Conservation (phyloP, 2,888 invertebrate species). For the Chymomyza procnemis region DNA sequence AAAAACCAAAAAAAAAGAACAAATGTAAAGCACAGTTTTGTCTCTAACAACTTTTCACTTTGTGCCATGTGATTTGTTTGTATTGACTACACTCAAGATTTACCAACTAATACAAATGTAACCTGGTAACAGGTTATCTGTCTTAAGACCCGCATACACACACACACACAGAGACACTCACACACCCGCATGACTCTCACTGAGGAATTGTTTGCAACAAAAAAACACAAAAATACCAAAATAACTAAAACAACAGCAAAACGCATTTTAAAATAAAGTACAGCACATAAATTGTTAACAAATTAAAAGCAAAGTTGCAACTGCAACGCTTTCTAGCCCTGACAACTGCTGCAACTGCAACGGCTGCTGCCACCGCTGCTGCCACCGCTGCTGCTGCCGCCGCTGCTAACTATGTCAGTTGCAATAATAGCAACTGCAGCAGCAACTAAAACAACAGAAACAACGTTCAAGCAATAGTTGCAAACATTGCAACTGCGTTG, state of each 20-base stretch:
- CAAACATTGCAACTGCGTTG: conserved; percentile 54
- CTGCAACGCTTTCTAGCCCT: conserved; percentile 7
- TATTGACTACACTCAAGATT: background rate
- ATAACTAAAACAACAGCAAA: background rate
- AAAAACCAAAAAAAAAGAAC: conserved; percentile 29
- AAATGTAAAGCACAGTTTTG: conserved; percentile 69
- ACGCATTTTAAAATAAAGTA: background rate
- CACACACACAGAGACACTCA: background rate
- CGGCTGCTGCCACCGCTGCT: conserved; percentile 32
- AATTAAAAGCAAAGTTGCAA: conserved; percentile 61
- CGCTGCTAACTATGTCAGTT: conserved; percentile 28
- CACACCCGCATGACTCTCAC: conserved; percentile 2
- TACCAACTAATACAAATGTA: background rate
- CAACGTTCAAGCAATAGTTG: conserved; percentile 47
- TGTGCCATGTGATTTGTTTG: conserved; percentile 5
- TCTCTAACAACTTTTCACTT: conserved; percentile 25
- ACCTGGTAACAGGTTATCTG: conserved; percentile 45
- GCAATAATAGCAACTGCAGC: conserved; percentile 24
- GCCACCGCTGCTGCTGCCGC: conserved; percentile 11
- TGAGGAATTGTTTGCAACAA: background rate
- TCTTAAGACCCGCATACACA: background rate
- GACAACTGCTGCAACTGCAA: conserved; percentile 5
- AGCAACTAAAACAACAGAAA: conserved; percentile 53
- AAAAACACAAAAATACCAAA: conserved; percentile 1
- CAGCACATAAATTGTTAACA: conserved; percentile 57